These are phyloP conservation scores for Pseudolaguvia tuberculata DNA, from an alignment of 2,113 vertebrate genomes.

Conservation along the genomic window DNA sequence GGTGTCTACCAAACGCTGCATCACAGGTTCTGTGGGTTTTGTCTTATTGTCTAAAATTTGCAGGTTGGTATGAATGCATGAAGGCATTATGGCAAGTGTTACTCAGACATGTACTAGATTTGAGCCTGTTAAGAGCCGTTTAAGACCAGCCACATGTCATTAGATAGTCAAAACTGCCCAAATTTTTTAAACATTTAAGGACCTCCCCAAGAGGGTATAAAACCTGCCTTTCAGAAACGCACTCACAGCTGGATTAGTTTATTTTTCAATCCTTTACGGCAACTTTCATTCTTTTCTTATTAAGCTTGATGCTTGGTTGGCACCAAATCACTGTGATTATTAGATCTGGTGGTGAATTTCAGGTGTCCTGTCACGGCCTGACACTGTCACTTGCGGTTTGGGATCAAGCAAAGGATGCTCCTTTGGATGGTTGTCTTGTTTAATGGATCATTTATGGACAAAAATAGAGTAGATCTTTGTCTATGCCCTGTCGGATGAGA, in stretches of 20 bases:
- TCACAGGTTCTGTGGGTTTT: background rate
- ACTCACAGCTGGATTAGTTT: background rate
- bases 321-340: conserved; percentile 22
- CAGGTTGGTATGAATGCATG: background rate
- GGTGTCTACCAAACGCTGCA: too few relatives aligned
- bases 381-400: conserved; percentile 32
- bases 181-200: too few relatives aligned
- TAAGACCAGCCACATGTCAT: background rate
- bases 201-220: background rate
- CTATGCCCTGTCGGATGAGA: background rate
- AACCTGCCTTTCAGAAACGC: background rate
- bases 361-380: conserved; percentile 16
- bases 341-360: conserved; percentile 21
- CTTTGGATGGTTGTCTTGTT: background rate
- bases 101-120: background rate
- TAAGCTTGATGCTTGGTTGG: conserved; percentile 15
- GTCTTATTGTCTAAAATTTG: background rate
- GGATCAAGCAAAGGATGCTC: background rate
- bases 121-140: background rate
- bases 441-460: conserved; percentile 8
- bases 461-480: background rate
- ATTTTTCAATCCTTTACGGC: background rate
- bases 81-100: background rate
- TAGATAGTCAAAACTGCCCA: background rate
- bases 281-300: conserved; percentile 16